These are phyloP conservation scores for Sepioteuthis lessoniana DNA, from an alignment of 2,888 invertebrate genomes.

Conservation along the genomic window DNA sequence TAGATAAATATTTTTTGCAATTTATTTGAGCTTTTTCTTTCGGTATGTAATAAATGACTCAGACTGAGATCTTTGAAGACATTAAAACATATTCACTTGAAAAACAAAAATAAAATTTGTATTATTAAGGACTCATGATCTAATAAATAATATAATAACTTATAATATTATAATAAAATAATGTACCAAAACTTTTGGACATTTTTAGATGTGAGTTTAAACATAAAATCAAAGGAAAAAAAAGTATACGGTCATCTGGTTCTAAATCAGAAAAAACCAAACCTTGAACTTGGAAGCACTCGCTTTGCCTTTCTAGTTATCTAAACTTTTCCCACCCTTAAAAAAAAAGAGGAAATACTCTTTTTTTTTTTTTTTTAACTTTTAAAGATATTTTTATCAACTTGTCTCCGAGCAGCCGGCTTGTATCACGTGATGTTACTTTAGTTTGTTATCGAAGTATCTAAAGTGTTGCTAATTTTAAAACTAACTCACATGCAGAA, in stretches of 20 bases:
- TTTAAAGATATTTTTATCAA: neutral
- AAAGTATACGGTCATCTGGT: neutral
- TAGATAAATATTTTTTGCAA: too few species aligned
- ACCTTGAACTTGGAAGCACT: neutral
- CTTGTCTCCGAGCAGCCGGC: neutral
- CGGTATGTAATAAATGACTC: too few species aligned
- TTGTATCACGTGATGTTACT: neutral
- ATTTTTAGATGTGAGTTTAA: too few species aligned
- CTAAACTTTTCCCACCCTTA: neutral
- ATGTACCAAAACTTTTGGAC: too few species aligned
- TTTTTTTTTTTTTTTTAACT: neutral
- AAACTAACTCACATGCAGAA: neutral
- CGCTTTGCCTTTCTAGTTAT: neutral
- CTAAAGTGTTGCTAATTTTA: conserved; percentile 6
- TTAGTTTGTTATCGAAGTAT: neutral
- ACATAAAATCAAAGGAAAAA: too few species aligned
- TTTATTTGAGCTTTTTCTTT: too few species aligned
- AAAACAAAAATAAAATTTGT: too few species aligned
- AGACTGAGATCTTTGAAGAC: too few species aligned
- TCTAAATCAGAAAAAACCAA: neutral
- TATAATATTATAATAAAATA: too few species aligned
- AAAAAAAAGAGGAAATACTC: neutral
- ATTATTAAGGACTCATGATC: too few species aligned
- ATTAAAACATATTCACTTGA: too few species aligned
- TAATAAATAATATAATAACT: too few species aligned